phyloP scores from a whole-genome alignment of 2,113 vertebrate genomes.

The Melanerpes aurifrons region DNA sequence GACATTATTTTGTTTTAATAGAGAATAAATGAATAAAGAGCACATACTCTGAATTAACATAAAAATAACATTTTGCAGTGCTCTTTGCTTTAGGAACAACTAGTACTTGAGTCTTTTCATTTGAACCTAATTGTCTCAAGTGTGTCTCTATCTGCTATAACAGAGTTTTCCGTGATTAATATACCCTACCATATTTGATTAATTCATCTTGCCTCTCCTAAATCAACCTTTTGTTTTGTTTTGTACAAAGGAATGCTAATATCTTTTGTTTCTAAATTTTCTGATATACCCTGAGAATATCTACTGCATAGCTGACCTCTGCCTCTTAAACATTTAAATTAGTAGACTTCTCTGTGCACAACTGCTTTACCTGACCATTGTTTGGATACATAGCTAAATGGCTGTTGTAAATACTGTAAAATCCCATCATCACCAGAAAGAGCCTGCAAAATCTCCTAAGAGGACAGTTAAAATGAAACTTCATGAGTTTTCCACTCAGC shows the following conservation, averaged over 20 bases:
- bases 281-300: slow-evolving; percentile 48
- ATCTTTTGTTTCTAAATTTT: slow-evolving; percentile 44
- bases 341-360: background rate
- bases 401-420: background rate
- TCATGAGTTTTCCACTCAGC: background rate
- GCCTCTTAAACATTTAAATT: slow-evolving; percentile 60
- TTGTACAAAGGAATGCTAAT: slow-evolving; percentile 66
- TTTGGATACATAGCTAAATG: background rate
- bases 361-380: background rate
- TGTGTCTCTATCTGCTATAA: background rate
- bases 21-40: background rate
- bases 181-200: slow-evolving; percentile 59
- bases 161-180: slow-evolving; percentile 52
- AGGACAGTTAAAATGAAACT: slow-evolving; percentile 10
- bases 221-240: slow-evolving; percentile 46
- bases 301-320: slow-evolving; percentile 50
- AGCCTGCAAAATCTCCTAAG: background rate
- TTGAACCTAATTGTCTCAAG: slow-evolving; percentile 1
- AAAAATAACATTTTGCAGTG: slow-evolving; percentile 12
- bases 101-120: background rate
- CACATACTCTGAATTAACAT: background rate
- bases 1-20: background rate
- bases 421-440: background rate
- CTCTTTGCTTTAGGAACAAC: background rate
- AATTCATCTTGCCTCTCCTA: slow-evolving; percentile 63